These are phyloP conservation scores for Hedychridium roseum DNA, from an alignment of 2,888 invertebrate genomes.

Conservation along the genomic window DNA sequence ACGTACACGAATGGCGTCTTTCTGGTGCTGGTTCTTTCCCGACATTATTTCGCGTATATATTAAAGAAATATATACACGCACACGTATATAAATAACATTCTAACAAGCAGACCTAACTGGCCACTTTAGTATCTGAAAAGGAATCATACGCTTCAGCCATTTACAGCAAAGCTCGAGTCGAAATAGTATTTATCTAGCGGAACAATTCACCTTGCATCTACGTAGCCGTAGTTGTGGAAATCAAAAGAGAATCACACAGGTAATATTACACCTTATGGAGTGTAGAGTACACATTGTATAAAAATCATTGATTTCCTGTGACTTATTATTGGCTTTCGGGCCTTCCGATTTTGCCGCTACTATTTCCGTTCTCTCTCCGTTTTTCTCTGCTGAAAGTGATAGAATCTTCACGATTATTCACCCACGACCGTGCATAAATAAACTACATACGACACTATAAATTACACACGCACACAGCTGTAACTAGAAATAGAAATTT, in stretches of 20 bases:
- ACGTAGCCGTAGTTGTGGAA: too few relatives aligned
- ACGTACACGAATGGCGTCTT: constrained; percentile 28
- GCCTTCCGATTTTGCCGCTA: too few relatives aligned
- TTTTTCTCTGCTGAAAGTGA: too few relatives aligned
- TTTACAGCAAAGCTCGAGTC: constrained; percentile 29
- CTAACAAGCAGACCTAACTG: constrained; percentile 57
- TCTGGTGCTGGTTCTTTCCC: constrained; percentile 59
- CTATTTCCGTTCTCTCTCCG: too few relatives aligned
- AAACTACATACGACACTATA: constrained; percentile 40
- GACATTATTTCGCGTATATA: constrained; percentile 51
- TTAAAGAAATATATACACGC: too few relatives aligned
- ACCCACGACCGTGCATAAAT: too few relatives aligned
- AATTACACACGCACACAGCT: constrained; percentile 54
- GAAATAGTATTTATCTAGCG: constrained; percentile 20
- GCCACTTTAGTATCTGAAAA: constrained; percentile 39
- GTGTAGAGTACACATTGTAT: background rate
- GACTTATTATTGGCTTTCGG: too few relatives aligned
- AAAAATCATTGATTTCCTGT: background rate
- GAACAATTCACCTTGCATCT: too few relatives aligned
- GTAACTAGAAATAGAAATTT: constrained; percentile 59
- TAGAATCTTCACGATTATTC: too few relatives aligned
- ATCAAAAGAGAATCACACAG: too few relatives aligned
- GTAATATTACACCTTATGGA: too few relatives aligned
- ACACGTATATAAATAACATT: too few relatives aligned
- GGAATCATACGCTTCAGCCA: constrained; percentile 36